Conservation (phyloP, 2,888 invertebrate genomes). For the Amiota communis region DNA sequence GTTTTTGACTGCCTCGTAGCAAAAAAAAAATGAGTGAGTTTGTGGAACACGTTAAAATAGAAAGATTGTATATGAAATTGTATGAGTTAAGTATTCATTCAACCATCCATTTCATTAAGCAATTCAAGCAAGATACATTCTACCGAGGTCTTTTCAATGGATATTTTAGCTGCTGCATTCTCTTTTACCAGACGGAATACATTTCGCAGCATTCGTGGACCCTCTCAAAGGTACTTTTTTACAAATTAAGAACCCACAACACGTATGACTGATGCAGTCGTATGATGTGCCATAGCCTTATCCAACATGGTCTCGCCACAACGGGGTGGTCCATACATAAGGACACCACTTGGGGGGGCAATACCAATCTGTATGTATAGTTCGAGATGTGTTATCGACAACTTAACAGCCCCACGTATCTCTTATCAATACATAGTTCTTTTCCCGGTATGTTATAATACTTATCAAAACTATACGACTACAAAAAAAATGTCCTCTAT, state of each 20-base stretch:
- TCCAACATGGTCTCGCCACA: slow-evolving; percentile 99
- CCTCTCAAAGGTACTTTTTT: slow-evolving; percentile 99
- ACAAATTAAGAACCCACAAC: slow-evolving; percentile 99
- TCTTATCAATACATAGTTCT: slow-evolving; percentile 99
- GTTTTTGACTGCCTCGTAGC: no score
- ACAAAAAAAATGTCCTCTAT: no score
- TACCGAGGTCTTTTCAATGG: no score
- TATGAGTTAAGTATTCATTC: no score
- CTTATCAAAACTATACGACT: no score
- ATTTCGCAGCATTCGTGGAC: slow-evolving; percentile 99
- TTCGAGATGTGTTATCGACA: slow-evolving; percentile 98
- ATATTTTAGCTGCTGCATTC: slow-evolving; percentile 99
- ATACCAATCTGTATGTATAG: slow-evolving; percentile 99
- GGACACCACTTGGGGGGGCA: slow-evolving; percentile 97
- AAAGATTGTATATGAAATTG: no score
- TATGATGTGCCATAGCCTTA: slow-evolving; percentile 98
- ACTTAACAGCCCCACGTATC: slow-evolving; percentile 97
- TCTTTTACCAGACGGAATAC: slow-evolving; percentile 99
- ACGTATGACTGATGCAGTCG: slow-evolving; percentile 98
- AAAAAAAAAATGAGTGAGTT: no score
- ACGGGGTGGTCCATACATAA: slow-evolving; percentile 99
- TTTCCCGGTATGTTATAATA: no score
- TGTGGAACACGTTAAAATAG: no score
- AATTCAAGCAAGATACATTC: no score
- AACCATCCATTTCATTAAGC: no score